Evolutionary conservation across 2,113 vertebrate genomes (phyloP).

Genomic region (Dromaius novaehollandiae): DNA sequence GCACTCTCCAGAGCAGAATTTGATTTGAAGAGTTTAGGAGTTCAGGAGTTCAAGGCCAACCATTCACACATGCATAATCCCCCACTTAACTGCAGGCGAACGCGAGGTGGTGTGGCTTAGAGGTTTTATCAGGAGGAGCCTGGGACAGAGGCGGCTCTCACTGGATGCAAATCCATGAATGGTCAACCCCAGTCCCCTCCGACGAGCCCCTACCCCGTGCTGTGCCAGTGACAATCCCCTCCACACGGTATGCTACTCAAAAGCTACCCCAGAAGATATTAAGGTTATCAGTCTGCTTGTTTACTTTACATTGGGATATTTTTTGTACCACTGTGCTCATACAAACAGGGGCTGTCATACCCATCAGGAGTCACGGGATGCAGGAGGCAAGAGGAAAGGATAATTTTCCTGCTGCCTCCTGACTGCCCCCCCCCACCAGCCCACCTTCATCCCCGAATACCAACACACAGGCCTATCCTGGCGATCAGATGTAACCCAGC

Average conservation of each 20-base stretch:
- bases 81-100: background rate
- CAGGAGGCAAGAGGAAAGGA: background rate
- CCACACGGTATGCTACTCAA: background rate
- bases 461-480: background rate
- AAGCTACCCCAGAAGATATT: background rate
- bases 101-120: fast-evolving
- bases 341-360: background rate
- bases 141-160: background rate
- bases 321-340: background rate
- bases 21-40: background rate
- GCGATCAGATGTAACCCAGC: background rate
- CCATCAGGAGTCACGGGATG: background rate
- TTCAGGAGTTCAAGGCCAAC: conserved; percentile 12
- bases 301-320: background rate
- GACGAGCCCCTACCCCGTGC: fast-evolving
- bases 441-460: background rate
- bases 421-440: background rate
- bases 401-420: background rate
- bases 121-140: background rate
- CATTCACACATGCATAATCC: background rate
- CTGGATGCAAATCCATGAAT: fast-evolving
- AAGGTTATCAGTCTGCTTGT: background rate
- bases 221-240: background rate
- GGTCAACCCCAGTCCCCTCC: background rate
- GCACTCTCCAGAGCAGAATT: background rate